Conservation (phyloP, 2,797 vertebrate genomes). For the Anguilla megastoma region DNA sequence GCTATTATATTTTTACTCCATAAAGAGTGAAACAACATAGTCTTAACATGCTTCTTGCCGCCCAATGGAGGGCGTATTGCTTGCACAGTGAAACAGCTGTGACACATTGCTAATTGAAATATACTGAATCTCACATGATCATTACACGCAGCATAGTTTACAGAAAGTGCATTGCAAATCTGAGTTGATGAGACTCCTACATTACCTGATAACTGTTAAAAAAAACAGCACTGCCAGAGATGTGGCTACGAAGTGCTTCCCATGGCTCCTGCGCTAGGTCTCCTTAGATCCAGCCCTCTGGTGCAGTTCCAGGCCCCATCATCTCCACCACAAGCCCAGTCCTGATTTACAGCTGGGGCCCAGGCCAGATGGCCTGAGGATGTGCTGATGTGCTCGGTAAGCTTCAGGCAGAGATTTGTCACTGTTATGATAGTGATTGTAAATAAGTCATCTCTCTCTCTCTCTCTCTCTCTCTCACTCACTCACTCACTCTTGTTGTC, state of each 20-base stretch:
- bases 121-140: not conserved
- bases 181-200: not conserved
- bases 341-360: constrained; percentile 31
- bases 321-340: constrained; percentile 18
- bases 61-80: not conserved
- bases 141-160: not conserved
- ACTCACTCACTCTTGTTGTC: not conserved
- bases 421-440: constrained; percentile 50
- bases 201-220: not conserved
- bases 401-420: constrained; percentile 44
- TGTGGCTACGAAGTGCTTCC: not conserved
- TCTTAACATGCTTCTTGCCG: not conserved
- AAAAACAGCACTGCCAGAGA: not conserved
- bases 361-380: constrained; percentile 31
- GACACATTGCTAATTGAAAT: not conserved
- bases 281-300: not conserved
- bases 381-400: constrained; percentile 25
- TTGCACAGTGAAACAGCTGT: not conserved
- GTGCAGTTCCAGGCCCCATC: not conserved
- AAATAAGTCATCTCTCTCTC: constrained; percentile 47
- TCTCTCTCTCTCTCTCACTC: not conserved
- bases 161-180: not conserved
- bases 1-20: not conserved
- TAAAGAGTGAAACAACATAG: not conserved
- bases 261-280: not conserved